Conservation (phyloP, 2,113 vertebrate species). For the Cebidichthys violaceus region DNA sequence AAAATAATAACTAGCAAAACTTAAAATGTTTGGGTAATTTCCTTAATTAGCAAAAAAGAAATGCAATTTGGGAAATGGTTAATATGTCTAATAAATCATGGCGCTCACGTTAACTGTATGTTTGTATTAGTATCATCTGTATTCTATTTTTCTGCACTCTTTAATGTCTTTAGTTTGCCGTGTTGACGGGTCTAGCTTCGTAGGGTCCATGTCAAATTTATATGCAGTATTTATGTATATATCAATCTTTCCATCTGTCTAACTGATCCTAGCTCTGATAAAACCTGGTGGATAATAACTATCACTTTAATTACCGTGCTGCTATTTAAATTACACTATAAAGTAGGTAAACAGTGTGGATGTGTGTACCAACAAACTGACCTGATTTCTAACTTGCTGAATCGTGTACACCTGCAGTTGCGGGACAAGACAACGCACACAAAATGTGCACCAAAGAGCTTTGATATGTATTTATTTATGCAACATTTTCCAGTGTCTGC, state of each 20-base stretch:
- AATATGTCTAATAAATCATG: neutral
- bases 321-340: no score
- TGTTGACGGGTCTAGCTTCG: no score
- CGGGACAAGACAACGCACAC: neutral
- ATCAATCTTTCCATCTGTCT: neutral
- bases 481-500: neutral
- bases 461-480: conserved; percentile 9
- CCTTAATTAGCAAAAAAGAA: no score
- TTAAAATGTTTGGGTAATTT: neutral
- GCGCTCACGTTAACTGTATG: neutral
- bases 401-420: neutral
- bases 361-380: neutral
- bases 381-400: conserved; percentile 8
- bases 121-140: neutral
- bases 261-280: neutral
- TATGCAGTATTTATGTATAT: no score
- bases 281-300: neutral
- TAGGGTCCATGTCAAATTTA: no score
- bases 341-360: neutral
- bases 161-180: neutral
- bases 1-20: neutral
- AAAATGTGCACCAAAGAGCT: neutral
- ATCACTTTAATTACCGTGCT: neutral
- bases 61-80: neutral
- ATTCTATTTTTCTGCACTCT: neutral